A percentile compares a stretch with the other conserved stretches of the same genome.
phyloP scores from a whole-genome alignment of 2,888 invertebrate genomes.

The Neoscelio sp. region DNA sequence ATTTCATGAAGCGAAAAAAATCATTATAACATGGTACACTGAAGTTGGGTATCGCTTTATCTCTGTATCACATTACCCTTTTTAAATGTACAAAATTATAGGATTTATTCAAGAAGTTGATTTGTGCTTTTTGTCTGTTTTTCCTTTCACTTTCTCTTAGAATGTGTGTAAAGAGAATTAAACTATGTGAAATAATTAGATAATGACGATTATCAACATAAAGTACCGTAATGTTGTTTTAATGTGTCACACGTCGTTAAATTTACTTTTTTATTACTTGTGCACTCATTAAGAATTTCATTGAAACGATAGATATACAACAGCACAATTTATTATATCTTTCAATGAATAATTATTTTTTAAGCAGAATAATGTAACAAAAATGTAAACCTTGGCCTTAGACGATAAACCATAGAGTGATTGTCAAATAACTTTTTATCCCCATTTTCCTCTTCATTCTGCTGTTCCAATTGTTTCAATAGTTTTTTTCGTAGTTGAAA shows the following conservation, averaged over 20 bases:
- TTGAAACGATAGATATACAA: too few species aligned
- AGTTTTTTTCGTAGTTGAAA: constrained; percentile 75
- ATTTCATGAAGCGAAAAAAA: too few species aligned
- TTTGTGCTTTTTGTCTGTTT: constrained; percentile 19
- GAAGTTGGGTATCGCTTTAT: too few species aligned
- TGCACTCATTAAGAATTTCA: constrained; percentile 3
- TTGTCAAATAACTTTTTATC: constrained; percentile 75
- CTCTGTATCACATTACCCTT: neutral
- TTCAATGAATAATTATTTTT: too few species aligned
- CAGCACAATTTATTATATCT: too few species aligned
- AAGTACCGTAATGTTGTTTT: constrained; percentile 4
- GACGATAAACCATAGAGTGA: constrained; percentile 79
- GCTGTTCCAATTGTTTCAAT: constrained; percentile 69
- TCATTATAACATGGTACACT: too few species aligned
- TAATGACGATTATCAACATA: constrained; percentile 28
- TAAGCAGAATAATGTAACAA: too few species aligned
- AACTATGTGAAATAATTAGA: constrained; percentile 21
- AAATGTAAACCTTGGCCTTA: constrained; percentile 78
- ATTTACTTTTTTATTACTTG: constrained; percentile 8
- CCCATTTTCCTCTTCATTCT: constrained; percentile 61
- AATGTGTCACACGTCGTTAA: constrained; percentile 39
- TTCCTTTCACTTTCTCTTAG: constrained; percentile 44
- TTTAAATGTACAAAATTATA: constrained; percentile 3
- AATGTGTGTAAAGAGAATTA: constrained; percentile 10
- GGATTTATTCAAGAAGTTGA: constrained; percentile 1